These are phyloP conservation scores for Calliscelio sp. DNA, from an alignment of 2,888 invertebrate species.

Conservation along the genomic window DNA sequence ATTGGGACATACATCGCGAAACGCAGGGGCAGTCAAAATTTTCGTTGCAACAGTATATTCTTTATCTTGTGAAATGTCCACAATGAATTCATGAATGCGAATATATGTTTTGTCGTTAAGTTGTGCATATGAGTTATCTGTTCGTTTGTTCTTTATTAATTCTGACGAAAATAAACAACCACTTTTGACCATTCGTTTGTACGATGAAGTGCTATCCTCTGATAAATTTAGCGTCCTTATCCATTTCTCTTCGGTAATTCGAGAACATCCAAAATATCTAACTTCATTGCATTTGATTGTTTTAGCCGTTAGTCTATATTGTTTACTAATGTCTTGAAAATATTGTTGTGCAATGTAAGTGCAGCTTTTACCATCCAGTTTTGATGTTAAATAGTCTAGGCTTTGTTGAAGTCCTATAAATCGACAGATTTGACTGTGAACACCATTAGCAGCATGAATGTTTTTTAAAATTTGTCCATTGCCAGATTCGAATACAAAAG, in stretches of 20 bases:
- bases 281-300: constrained; percentile 3
- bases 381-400: background rate
- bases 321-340: too few species aligned
- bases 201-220: too few species aligned
- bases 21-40: constrained; percentile 2
- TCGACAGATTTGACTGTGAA: constrained; percentile 15
- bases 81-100: constrained; percentile 37
- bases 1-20: background rate
- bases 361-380: constrained; percentile 1
- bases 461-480: background rate
- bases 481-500: constrained; percentile 1
- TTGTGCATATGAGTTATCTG: constrained; percentile 50
- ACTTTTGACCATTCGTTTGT: constrained; percentile 31
- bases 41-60: constrained; percentile 26
- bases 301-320: too few species aligned
- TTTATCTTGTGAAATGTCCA: constrained; percentile 3
- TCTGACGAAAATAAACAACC: constrained; percentile 44
- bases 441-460: constrained; percentile 18
- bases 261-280: constrained; percentile 16
- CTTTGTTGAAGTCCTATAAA: constrained; percentile 3
- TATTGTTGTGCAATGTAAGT: too few species aligned
- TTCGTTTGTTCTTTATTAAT: constrained; percentile 19
- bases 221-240: too few species aligned
- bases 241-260: too few species aligned
- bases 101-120: constrained; percentile 21